Percentiles rank a stretch among this genome's conserved stretches.
phyloP scores from a whole-genome alignment of 1,140 invertebrate species.

The Lucilia sericata region DNA sequence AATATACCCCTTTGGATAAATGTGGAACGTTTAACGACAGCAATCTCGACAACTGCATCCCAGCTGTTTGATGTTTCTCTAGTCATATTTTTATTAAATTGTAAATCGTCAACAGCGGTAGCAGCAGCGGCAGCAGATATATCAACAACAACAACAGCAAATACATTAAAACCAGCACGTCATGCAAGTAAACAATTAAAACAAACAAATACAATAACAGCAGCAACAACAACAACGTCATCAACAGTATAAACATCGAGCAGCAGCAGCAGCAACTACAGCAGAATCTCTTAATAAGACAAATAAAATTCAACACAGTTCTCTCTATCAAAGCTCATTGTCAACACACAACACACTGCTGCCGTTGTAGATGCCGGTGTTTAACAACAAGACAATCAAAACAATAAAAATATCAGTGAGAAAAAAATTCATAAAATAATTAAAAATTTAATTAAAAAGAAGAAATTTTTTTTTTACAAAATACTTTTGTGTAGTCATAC shows the following conservation, averaged over 20 bases:
- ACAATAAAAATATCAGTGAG: no score
- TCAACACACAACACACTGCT: no score
- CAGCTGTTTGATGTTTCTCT: conserved; percentile 48
- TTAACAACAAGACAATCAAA: no score
- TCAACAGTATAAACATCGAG: not conserved
- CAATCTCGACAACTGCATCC: conserved; percentile 34
- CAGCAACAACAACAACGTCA: not conserved
- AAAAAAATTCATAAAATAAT: no score
- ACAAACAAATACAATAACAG: not conserved
- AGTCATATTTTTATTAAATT: conserved; percentile 47
- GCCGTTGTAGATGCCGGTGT: no score
- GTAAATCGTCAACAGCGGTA: conserved; percentile 26
- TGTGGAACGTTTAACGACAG: conserved; percentile 48
- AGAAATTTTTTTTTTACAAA: no score
- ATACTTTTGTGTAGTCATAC: no score
- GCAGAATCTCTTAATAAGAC: no score
- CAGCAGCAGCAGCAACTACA: not conserved
- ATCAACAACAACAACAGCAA: conserved; percentile 12
- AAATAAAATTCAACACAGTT: no score
- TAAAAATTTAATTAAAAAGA: no score
- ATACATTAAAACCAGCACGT: not conserved
- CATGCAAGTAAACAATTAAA: conserved; percentile 31
- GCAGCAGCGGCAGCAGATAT: not conserved
- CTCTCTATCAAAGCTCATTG: no score
- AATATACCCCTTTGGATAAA: conserved; percentile 50